These are phyloP conservation scores for Danio albolineatus DNA, from an alignment of 2,797 vertebrate species.

Conservation along the genomic window DNA sequence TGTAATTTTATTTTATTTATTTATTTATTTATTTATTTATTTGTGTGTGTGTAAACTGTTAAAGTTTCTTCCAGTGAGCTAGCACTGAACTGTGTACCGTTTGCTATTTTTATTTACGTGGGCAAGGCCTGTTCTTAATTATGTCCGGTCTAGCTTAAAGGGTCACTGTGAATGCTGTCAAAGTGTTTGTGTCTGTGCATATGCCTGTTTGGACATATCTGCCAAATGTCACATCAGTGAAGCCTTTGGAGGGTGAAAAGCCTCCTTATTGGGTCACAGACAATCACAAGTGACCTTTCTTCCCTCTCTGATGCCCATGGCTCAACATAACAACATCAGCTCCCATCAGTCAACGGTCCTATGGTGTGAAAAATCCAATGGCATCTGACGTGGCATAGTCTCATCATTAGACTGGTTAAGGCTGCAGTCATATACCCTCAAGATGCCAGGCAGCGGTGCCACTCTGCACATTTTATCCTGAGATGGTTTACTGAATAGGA, in stretches of 20 bases:
- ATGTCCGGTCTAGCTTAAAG: constrained; percentile 62
- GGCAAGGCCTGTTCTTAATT: constrained; percentile 53
- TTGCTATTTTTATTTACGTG: constrained; percentile 46
- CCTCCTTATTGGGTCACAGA: constrained; percentile 65
- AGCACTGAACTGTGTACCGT: constrained; percentile 29
- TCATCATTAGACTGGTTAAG: constrained; percentile 52
- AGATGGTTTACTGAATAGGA: not conserved
- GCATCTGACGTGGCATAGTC: constrained; percentile 62
- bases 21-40: too few relatives aligned
- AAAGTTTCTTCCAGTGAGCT: constrained; percentile 36
- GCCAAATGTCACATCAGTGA: constrained; percentile 65
- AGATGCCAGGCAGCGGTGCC: constrained; percentile 36
- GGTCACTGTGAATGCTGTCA: constrained; percentile 53
- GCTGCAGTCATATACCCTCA: constrained; percentile 42
- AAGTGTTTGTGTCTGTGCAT: constrained; percentile 55
- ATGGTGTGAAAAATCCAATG: constrained; percentile 66
- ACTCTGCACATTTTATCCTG: constrained; percentile 4
- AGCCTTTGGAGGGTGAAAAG: constrained; percentile 61
- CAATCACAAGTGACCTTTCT: constrained; percentile 66
- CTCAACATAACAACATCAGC: constrained; percentile 67
- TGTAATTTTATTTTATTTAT: too few relatives aligned
- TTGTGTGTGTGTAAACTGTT: not conserved
- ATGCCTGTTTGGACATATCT: constrained; percentile 63
- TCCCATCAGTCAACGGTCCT: constrained; percentile 65
- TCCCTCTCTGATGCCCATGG: constrained; percentile 61